Base-by-base conservation (phyloP, 2,113 vertebrate species). In the Tangachromis dhanisi region DNA sequence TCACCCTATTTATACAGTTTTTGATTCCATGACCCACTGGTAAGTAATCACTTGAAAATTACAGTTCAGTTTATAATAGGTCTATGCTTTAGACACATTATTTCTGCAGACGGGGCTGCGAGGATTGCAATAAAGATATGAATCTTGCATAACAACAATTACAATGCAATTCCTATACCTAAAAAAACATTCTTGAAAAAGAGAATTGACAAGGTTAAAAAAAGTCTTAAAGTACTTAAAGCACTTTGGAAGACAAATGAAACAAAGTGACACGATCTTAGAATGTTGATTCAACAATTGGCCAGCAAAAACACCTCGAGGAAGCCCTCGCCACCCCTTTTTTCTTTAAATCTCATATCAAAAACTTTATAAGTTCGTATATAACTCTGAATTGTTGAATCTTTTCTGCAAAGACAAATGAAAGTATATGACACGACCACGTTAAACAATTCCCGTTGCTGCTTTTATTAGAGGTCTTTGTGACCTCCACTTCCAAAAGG, bases 41-140 rank as follows among this genome's bases (percentile, higher is more conserved):
- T 96, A 96, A 96, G 96, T 97, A 97, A 97, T 97, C 97, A 97
- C 96, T 97, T 97, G 96, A 97, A 97, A 97, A 97, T 97, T 95
- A 96, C 79, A 88, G 90, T 89, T 92, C 85, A 83, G 93, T 95
- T 96, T 94, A 93, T 96, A 97, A 96, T 96, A 95, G 95, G 89
- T 88, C 94, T 95, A 73, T 80, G 93, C 93, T 93, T 96, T 88
- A 86, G 91, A 95, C 89, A 94, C 92, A 95, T 95, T 95, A 94
- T 95, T 95, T 95, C 95, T 90, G 83, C 88, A 86, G 91, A 93
- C 89, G 76, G 93, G 87, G 91, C 92, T 92, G 89, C 6, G 35
- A 90, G 90, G 91, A 94, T 93, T 95, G 68, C 61, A 90, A 93
- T 92, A 94, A 94, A 95, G 94, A 96, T 96, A 96, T 92, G 93